Evolutionary conservation across 2,888 invertebrate genomes (phyloP).

Genomic region (Argyresthia albistria): DNA sequence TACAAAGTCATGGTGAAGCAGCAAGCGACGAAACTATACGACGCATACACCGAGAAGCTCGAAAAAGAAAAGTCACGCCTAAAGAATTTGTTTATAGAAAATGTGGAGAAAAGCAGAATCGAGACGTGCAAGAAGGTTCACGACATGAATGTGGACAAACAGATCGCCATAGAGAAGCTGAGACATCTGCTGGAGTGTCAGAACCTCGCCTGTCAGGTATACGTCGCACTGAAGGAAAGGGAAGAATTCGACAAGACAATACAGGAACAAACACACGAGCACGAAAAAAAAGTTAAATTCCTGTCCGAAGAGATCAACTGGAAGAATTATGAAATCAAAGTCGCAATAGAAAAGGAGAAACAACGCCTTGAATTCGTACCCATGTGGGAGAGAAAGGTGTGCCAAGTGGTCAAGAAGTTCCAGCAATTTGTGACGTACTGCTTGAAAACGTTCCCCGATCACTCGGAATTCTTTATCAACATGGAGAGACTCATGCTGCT

Average conservation of each 20-base stretch:
- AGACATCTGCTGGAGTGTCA: slow-evolving; percentile 40
- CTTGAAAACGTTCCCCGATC: slow-evolving; percentile 42
- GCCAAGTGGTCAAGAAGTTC: slow-evolving; percentile 48
- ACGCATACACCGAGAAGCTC: slow-evolving; percentile 32
- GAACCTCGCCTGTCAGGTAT: slow-evolving; percentile 56
- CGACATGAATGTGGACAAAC: slow-evolving; percentile 49
- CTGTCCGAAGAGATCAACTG: slow-evolving; percentile 28
- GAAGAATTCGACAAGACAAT: slow-evolving; percentile 38
- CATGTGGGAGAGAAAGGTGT: slow-evolving; percentile 50
- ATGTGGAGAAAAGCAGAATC: slow-evolving; percentile 24
- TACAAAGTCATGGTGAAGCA: slow-evolving; percentile 30
- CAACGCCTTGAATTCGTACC: slow-evolving; percentile 28
- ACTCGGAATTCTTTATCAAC: slow-evolving; percentile 56
- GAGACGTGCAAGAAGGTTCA: slow-evolving; percentile 28
- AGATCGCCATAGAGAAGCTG: slow-evolving; percentile 42
- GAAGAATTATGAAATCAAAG: slow-evolving; percentile 36
- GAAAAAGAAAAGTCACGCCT: slow-evolving; percentile 26
- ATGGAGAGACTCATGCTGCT: slow-evolving; percentile 55
- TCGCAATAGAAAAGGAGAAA: slow-evolving; percentile 31
- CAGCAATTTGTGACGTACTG: slow-evolving; percentile 51
- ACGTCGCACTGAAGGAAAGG: slow-evolving; percentile 54
- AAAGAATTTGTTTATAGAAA: slow-evolving; percentile 32
- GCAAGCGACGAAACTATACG: slow-evolving; percentile 40
- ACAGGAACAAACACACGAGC: slow-evolving; percentile 26
- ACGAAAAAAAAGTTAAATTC: slow-evolving; percentile 33